Base-by-base conservation (phyloP, 2,888 invertebrate genomes). In the Invenusta paracnida region DNA sequence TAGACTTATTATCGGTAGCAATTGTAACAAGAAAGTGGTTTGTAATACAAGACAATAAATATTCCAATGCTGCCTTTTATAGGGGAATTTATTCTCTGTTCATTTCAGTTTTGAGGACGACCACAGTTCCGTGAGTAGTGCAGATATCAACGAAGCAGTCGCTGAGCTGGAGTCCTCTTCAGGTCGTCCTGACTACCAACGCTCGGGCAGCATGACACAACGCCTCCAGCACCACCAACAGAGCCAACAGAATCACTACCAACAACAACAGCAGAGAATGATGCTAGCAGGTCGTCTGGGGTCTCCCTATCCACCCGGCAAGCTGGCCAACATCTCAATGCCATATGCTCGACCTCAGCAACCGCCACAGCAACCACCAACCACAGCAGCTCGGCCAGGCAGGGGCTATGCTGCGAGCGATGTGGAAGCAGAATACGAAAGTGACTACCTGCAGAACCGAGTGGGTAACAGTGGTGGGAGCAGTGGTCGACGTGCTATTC, bases 291-390 rank as follows among this genome's bases (percentile, higher is more conserved):
- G 73, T 5, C 23, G 73, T 5, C 73, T 73, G 27, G 27, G 27
- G 2, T 73, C 73, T 23, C 73, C 73, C 73, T 73, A 73, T 23
- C 23, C 73, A 2, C 73, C 73, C 73, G 73, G 73, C 23, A 73
- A 73, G 27, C 73, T 73, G 73, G 73, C 73, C 73, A 73, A 73
- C 73, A 73, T 73, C 73, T 73, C 73, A 2, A 73, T 73, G 73
- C 73, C 73, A 5, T 73, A 73, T 23, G 25, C 73, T 2, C 73
- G 73, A 23, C 73, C 73, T 23, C 17, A 5, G 17, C 11, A 73
- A 2, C 17, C 17, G 2, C 17, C 17, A 2, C 17, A 5, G 11
- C 2, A 5, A 23, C 5, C 5, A 5, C 11, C 2, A 5, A 5
- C 5, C 73, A 2, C 5, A 23, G 11, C 23, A 23, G 17, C 11